A percentile compares a stretch with the other conserved stretches of the same genome.
These are phyloP conservation scores for Polypedilum vanderplanki DNA, from an alignment of 1,140 invertebrate genomes.

Conservation along the genomic window DNA sequence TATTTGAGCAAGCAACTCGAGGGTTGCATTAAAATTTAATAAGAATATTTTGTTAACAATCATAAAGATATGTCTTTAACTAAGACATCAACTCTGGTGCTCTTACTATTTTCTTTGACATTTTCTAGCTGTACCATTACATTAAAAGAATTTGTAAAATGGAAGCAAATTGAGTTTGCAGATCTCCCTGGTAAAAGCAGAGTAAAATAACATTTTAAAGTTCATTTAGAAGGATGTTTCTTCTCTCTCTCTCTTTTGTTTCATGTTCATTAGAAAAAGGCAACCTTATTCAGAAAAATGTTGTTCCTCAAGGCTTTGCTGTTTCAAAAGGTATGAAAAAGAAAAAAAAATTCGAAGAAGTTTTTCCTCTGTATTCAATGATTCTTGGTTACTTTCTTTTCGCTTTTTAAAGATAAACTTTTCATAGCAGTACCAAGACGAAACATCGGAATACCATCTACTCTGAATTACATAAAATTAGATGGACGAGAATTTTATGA, in stretches of 20 bases:
- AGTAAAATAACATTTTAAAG: neutral
- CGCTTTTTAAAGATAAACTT: constrained; percentile 35
- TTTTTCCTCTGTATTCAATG: neutral
- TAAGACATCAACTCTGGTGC: neutral
- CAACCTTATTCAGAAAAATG: neutral
- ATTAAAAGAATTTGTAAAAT: neutral
- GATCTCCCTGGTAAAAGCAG: neutral
- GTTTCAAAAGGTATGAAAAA: neutral
- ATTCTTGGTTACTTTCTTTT: neutral
- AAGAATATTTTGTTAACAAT: neutral
- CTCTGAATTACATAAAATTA: constrained; percentile 47
- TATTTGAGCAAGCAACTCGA: neutral
- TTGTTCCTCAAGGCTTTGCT: neutral
- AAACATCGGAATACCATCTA: constrained; percentile 50
- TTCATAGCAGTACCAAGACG: constrained; percentile 54
- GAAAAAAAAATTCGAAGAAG: neutral
- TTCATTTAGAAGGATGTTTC: neutral
- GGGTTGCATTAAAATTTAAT: neutral
- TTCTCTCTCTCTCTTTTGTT: neutral
- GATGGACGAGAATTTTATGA: constrained; percentile 29
- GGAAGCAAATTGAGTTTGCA: neutral
- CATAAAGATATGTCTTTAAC: neutral
- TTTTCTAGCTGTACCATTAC: neutral
- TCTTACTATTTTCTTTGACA: neutral
- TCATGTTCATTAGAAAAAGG: neutral